Percentiles rank a stretch among this genome's conserved stretches.
phyloP scores from a whole-genome alignment of 2,113 vertebrate genomes.

The Spheniscus mendiculus region DNA sequence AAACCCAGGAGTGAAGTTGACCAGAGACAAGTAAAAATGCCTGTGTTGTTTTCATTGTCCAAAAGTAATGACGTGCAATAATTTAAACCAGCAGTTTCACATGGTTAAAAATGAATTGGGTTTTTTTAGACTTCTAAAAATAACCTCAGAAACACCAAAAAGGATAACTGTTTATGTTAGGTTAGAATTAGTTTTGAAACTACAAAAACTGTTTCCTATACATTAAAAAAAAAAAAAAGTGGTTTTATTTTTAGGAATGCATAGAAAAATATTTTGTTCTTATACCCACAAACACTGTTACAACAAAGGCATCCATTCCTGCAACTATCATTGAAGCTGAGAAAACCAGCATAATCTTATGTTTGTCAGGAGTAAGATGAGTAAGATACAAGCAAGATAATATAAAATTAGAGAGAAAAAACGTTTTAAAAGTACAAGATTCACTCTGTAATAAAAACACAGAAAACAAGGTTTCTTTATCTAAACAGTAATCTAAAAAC shows the following conservation, averaged over 20 bases:
- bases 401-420: background rate
- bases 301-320: background rate
- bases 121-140: background rate
- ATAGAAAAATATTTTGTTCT: background rate
- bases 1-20: conserved; percentile 54
- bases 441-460: background rate
- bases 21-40: conserved; percentile 56
- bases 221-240: background rate
- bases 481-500: background rate
- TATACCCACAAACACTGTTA: background rate
- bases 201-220: background rate
- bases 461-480: background rate
- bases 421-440: background rate
- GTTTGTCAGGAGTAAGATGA: background rate
- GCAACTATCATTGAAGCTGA: background rate
- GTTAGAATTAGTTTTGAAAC: background rate
- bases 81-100: conserved; percentile 60
- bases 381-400: background rate
- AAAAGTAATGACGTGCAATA: conserved; percentile 41
- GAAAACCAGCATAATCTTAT: background rate
- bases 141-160: background rate
- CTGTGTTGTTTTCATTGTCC: conserved; percentile 61
- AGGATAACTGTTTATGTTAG: background rate
- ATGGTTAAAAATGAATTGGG: conserved; percentile 33
- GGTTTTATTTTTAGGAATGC: background rate